A percentile compares a stretch with the other conserved stretches of the same genome.
Conservation (phyloP, 2,113 vertebrate species). For the Antigone vipio region DNA sequence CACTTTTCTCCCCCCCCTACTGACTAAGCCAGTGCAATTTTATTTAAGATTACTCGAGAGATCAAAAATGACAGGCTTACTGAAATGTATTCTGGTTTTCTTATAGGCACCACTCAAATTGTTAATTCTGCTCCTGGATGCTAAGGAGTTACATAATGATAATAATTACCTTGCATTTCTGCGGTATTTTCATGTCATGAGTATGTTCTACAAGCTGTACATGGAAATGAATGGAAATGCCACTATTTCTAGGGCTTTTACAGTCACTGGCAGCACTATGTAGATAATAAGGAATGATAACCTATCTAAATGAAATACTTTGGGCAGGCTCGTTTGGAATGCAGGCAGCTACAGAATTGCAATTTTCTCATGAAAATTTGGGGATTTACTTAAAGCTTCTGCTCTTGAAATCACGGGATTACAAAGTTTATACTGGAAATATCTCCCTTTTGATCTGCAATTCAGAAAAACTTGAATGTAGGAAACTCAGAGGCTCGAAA, state of each 20-base stretch:
- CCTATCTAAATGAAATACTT: not conserved
- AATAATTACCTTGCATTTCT: conserved; percentile 21
- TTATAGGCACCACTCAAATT: not conserved
- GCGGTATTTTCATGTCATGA: not conserved
- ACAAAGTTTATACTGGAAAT: not conserved
- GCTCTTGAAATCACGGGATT: not conserved
- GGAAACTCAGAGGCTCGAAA: not conserved
- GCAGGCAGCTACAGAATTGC: not conserved
- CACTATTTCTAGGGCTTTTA: not conserved
- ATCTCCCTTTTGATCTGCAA: not conserved
- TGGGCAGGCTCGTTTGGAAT: not conserved
- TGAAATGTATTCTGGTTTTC: conserved; percentile 21
- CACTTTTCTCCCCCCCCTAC: not conserved
- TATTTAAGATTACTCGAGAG: conserved; percentile 39
- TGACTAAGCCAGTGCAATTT: conserved; percentile 49
- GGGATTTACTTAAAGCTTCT: not conserved
- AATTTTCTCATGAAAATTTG: not conserved
- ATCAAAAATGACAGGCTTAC: conserved; percentile 50
- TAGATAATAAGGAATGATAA: not conserved
- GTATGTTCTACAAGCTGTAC: not conserved
- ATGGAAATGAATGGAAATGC: not conserved
- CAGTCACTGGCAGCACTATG: not conserved
- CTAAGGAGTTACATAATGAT: conserved; percentile 9
- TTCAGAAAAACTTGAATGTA: not conserved
- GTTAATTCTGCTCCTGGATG: conserved; percentile 22